Evolutionary conservation across 1,140 invertebrate species (phyloP).

Genomic region (Radopholus similis): DNA sequence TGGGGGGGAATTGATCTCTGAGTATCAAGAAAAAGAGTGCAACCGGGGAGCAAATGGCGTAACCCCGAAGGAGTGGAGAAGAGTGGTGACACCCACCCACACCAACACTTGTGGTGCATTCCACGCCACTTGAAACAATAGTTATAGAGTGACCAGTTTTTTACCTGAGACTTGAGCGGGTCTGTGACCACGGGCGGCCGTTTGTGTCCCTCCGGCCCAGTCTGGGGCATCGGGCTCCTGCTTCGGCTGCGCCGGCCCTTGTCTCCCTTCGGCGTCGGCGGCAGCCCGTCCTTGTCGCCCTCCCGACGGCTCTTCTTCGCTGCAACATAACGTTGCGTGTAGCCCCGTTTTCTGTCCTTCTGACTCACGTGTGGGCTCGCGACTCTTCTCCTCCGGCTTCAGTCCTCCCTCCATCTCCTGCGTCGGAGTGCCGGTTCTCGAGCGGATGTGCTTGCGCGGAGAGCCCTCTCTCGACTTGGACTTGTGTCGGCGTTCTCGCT

Average conservation of each 20-base stretch:
- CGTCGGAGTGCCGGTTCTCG: slow-evolving; percentile 55
- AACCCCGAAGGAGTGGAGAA: no score
- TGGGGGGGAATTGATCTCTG: no score
- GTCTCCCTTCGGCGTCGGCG: slow-evolving; percentile 42
- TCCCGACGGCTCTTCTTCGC: slow-evolving; percentile 14
- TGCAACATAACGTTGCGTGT: not conserved
- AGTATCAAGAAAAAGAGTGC: no score
- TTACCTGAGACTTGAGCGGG: slow-evolving; percentile 50
- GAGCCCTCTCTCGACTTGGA: slow-evolving; percentile 58
- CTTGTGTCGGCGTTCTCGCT: slow-evolving; percentile 39
- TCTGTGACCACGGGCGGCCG: slow-evolving; percentile 48
- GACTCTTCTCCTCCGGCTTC: slow-evolving; percentile 23
- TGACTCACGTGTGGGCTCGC: slow-evolving; percentile 14
- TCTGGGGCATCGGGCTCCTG: slow-evolving; percentile 30
- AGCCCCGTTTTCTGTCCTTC: not conserved
- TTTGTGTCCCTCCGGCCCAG: slow-evolving; percentile 39
- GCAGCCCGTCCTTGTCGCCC: slow-evolving; percentile 34
- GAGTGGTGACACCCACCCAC: no score
- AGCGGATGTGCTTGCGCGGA: slow-evolving; percentile 48
- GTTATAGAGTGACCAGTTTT: slow-evolving; percentile 2
- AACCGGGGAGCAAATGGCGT: no score
- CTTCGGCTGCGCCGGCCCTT: slow-evolving; percentile 39
- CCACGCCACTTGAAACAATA: not conserved
- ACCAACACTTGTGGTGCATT: not conserved
- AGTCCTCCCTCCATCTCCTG: slow-evolving; percentile 25